phyloP scores from a whole-genome alignment of 2,888 invertebrate genomes.

The Frankliniella intonsa region DNA sequence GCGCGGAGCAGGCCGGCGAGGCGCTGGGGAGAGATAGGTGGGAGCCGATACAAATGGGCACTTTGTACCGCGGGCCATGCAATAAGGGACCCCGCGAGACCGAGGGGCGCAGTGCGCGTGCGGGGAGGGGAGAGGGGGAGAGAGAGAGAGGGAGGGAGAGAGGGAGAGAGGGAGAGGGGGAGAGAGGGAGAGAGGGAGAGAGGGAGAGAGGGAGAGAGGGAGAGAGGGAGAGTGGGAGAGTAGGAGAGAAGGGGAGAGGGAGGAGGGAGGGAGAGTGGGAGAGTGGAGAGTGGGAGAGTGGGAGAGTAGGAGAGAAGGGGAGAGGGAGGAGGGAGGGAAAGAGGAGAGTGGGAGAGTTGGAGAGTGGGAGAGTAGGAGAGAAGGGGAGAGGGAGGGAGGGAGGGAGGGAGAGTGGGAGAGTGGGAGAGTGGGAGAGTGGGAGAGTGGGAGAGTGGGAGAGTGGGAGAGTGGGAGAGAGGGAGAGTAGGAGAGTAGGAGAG shows the following conservation, averaged over 20 bases:
- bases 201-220: background rate
- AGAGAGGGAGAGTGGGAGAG: no score
- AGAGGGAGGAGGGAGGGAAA: background rate
- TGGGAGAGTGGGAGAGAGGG: background rate
- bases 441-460: background rate
- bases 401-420: no score
- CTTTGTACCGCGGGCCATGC: background rate
- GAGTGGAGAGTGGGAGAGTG: background rate
- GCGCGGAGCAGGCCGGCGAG: background rate
- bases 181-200: background rate
- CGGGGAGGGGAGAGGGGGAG: no score
- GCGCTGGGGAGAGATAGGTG: background rate
- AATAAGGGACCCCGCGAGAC: background rate
- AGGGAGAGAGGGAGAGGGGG: background rate
- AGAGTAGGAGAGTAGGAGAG: background rate
- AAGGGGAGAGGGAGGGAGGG: background rate
- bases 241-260: no score
- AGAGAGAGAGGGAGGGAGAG: background rate
- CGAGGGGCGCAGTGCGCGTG: background rate
- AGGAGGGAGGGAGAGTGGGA: background rate
- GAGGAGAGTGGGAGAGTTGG: background rate
- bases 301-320: background rate
- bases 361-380: background rate
- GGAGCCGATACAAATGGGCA: conserved; percentile 9
- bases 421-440: background rate